Evolutionary conservation across 2,113 vertebrate species (phyloP).

Genomic region (Jaculus jaculus): DNA sequence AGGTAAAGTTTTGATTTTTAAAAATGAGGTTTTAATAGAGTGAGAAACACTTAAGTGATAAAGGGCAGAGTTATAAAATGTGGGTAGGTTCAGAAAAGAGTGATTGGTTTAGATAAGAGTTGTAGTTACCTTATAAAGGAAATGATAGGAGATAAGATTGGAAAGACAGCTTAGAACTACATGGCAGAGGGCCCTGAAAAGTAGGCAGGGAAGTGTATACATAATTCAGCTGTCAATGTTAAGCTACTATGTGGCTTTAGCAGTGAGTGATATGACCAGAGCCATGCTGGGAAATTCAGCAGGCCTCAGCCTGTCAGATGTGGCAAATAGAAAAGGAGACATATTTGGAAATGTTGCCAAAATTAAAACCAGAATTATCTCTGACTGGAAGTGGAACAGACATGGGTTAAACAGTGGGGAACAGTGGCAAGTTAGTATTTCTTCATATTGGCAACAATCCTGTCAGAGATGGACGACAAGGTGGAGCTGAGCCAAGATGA

Average conservation of each 20-base stretch:
- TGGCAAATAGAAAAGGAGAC: not conserved
- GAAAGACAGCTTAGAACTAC: not conserved
- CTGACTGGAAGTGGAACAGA: not conserved
- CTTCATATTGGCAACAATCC: not conserved
- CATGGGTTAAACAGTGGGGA: not conserved
- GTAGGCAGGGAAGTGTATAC: not conserved
- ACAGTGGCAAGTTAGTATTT: not conserved
- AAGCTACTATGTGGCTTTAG: not conserved
- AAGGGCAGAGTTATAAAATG: not conserved
- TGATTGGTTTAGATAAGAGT: slow-evolving; percentile 7
- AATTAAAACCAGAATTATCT: not conserved
- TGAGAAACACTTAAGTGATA: not conserved
- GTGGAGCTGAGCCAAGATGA: not conserved
- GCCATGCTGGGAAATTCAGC: not conserved
- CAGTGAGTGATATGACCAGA: not conserved
- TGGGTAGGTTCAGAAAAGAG: not conserved
- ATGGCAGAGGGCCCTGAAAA: not conserved
- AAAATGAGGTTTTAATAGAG: not conserved
- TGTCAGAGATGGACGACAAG: not conserved
- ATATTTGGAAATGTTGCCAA: not conserved
- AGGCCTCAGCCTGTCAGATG: not conserved
- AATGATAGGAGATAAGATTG: not conserved
- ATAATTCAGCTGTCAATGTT: not conserved
- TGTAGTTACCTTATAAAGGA: slow-evolving; percentile 6
- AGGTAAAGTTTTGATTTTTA: not conserved